Percentiles rank a stretch among this genome's conserved stretches.
phyloP scores from a whole-genome alignment of 2,888 invertebrate genomes.

The Odontothrips loti region DNA sequence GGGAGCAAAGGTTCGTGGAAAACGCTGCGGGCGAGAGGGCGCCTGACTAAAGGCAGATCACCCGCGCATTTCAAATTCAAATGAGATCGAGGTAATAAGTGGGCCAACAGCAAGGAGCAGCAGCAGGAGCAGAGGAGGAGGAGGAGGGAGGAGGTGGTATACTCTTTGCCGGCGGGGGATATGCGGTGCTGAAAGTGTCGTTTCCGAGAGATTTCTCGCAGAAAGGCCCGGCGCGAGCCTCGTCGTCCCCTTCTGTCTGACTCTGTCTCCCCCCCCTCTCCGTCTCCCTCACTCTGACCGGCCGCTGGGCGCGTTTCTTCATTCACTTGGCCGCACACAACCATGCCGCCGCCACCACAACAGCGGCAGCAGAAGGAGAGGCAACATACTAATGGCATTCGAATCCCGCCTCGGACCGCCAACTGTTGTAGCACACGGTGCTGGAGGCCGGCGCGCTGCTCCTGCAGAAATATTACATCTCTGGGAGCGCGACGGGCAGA shows the following conservation, averaged over 20 bases:
- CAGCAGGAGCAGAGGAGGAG: background rate
- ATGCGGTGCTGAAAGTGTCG: background rate
- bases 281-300: background rate
- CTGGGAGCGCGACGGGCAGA: too few relatives aligned
- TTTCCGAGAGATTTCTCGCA: background rate
- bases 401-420: too few relatives aligned
- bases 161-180: background rate
- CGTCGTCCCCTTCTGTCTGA: background rate
- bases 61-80: constrained; percentile 13
- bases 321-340: too few relatives aligned
- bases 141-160: too few relatives aligned
- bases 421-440: too few relatives aligned
- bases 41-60: background rate
- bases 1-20: background rate
- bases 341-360: too few relatives aligned
- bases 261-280: background rate
- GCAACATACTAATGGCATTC: too few relatives aligned
- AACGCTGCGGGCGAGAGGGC: background rate
- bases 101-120: background rate
- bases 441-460: too few relatives aligned
- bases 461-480: too few relatives aligned
- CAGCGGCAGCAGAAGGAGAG: too few relatives aligned
- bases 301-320: too few relatives aligned
- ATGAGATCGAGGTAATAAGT: constrained; percentile 20
- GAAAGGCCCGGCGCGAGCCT: background rate